Conservation (phyloP, 2,888 invertebrate species). For the Malthinus seriepunctatus region DNA sequence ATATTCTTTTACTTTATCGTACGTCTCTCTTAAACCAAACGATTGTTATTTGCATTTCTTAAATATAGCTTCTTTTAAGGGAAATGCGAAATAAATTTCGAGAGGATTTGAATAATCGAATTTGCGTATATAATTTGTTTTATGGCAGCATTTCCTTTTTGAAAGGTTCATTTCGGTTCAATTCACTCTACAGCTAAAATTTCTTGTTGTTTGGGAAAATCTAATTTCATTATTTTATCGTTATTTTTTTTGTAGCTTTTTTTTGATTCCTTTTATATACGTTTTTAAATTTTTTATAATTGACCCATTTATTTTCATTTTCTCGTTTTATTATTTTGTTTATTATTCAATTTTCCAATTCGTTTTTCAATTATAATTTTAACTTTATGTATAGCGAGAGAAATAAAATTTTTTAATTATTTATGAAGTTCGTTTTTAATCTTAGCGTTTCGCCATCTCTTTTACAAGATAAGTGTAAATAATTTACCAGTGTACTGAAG, state of each 20-base stretch:
- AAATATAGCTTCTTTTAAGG: constrained; percentile 44
- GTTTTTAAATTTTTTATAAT: too few relatives aligned
- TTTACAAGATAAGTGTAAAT: too few relatives aligned
- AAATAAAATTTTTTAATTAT: too few relatives aligned
- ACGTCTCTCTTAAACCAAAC: constrained; percentile 32
- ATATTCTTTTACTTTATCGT: constrained; percentile 36
- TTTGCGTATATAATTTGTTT: constrained; percentile 50
- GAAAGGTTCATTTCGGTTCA: constrained; percentile 38
- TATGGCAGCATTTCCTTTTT: constrained; percentile 40
- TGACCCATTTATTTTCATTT: too few relatives aligned
- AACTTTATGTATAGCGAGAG: too few relatives aligned
- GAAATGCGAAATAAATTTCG: constrained; percentile 49
- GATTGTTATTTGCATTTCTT: constrained; percentile 48
- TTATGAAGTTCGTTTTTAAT: too few relatives aligned
- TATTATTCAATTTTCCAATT: too few relatives aligned
- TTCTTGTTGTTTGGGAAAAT: constrained; percentile 24
- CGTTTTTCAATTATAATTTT: too few relatives aligned
- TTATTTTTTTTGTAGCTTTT: constrained; percentile 6
- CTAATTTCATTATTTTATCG: constrained; percentile 17
- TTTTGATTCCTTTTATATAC: too few relatives aligned
- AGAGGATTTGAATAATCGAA: constrained; percentile 50
- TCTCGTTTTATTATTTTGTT: too few relatives aligned
- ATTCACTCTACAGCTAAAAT: constrained; percentile 27
- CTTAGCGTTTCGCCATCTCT: too few relatives aligned
- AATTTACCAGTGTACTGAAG: too few relatives aligned